phyloP scores from a whole-genome alignment of 92 coral and sea anemone genomes.

The Zoanthus sociatus region DNA sequence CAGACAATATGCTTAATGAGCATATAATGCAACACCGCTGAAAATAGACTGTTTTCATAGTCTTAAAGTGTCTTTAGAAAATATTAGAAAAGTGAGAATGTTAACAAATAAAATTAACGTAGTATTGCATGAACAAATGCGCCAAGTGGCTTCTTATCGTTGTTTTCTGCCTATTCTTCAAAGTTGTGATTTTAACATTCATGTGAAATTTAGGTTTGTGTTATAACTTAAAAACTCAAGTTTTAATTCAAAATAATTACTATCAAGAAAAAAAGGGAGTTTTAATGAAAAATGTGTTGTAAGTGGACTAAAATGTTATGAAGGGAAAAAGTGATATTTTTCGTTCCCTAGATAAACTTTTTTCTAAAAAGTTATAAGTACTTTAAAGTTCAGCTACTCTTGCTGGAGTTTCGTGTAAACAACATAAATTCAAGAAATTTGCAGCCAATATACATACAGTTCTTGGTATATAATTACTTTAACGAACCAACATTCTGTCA shows the following conservation, averaged over 20 bases:
- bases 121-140: background rate
- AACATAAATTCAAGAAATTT: conserved; percentile 10
- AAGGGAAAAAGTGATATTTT: background rate
- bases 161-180: background rate
- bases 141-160: background rate
- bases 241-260: background rate
- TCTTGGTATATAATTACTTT: background rate
- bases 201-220: background rate
- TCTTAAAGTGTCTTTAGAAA: background rate
- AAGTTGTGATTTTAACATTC: background rate
- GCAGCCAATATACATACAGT: background rate
- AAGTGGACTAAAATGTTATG: too few relatives aligned
- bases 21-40: background rate
- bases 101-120: background rate
- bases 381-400: background rate
- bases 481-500: background rate
- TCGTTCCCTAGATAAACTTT: too few relatives aligned
- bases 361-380: background rate
- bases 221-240: background rate
- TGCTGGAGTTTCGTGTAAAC: background rate
- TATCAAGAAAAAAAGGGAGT: background rate
- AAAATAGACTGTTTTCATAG: background rate
- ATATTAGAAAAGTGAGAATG: background rate
- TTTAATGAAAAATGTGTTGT: background rate
- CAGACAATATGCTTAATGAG: background rate